phyloP scores from a whole-genome alignment of 2,888 invertebrate species.

The Cerastoderma edule region DNA sequence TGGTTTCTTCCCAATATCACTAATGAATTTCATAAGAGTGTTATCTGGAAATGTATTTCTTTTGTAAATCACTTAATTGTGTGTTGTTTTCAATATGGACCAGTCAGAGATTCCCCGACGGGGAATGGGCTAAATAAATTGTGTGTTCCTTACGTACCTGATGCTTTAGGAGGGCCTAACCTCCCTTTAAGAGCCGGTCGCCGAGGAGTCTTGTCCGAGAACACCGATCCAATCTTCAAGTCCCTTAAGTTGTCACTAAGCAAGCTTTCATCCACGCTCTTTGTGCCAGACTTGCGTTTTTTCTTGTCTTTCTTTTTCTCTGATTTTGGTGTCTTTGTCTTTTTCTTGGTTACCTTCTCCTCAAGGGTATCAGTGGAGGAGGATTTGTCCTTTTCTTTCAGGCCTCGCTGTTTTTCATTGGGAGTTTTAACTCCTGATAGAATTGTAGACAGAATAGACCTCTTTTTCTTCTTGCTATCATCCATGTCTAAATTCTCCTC shows the following conservation, averaged over 20 bases:
- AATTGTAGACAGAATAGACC: conserved; percentile 68
- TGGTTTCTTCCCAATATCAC: too few species aligned
- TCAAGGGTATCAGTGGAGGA: conserved; percentile 71
- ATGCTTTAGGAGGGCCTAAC: conserved; percentile 77
- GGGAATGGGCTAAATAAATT: not conserved
- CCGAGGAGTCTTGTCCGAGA: conserved; percentile 49
- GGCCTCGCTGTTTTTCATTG: conserved; percentile 60
- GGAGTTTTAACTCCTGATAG: conserved; percentile 69
- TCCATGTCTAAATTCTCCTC: conserved; percentile 43
- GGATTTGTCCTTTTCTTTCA: conserved; percentile 71
- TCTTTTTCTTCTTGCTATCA: conserved; percentile 73
- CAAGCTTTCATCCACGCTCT: conserved; percentile 50
- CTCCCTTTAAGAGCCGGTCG: conserved; percentile 40
- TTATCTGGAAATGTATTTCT: not conserved
- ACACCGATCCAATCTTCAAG: conserved; percentile 73
- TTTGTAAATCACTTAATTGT: not conserved
- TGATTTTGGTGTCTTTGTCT: conserved; percentile 68
- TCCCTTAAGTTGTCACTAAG: conserved; percentile 68
- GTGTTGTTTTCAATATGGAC: too few species aligned
- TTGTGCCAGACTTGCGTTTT: conserved; percentile 53
- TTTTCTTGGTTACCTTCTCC: conserved; percentile 73
- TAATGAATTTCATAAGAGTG: too few species aligned
- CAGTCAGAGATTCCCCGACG: too few species aligned
- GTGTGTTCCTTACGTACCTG: conserved; percentile 78
- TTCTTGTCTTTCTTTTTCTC: conserved; percentile 75